A percentile compares a stretch with the other conserved stretches of the same genome.
Evolutionary conservation across 2,888 invertebrate genomes (phyloP).

Genomic region (Papilio protenor): DNA sequence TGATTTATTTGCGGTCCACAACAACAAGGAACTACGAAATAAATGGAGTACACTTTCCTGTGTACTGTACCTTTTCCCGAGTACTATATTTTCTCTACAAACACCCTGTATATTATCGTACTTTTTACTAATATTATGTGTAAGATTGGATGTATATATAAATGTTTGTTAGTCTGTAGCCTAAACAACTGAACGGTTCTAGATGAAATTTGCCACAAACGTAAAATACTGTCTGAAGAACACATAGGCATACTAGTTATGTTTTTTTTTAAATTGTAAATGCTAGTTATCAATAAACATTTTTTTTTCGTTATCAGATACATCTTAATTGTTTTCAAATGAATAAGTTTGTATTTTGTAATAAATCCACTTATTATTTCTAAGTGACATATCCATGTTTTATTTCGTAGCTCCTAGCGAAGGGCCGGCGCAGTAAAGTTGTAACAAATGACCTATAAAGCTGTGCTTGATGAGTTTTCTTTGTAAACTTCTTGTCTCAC

Average conservation of each 20-base stretch:
- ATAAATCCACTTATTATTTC: not conserved
- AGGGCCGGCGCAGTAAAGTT: slow-evolving; percentile 23
- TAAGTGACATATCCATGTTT: not conserved
- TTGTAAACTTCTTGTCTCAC: slow-evolving; percentile 24
- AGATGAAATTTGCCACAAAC: too few relatives aligned
- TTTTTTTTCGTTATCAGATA: not conserved
- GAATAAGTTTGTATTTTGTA: not conserved
- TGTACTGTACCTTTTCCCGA: not conserved
- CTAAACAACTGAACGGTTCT: too few relatives aligned
- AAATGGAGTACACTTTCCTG: not conserved
- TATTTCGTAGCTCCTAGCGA: not conserved
- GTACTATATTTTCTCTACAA: not conserved
- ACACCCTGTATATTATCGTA: not conserved
- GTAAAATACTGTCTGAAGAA: not conserved
- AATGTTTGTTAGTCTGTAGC: too few relatives aligned
- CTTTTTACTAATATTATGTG: too few relatives aligned
- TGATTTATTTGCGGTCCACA: slow-evolving; percentile 8
- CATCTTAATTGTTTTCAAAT: not conserved
- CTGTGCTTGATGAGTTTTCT: slow-evolving; percentile 42
- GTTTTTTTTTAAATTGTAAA: too few relatives aligned
- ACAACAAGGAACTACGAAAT: not conserved
- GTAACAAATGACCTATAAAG: slow-evolving; percentile 45
- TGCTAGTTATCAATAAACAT: not conserved
- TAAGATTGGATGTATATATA: too few relatives aligned
- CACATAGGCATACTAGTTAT: not conserved